A percentile compares a stretch with the other conserved stretches of the same genome.
phyloP scores from a whole-genome alignment of 1,140 invertebrate genomes.

The Atopsyche davidsoni region DNA sequence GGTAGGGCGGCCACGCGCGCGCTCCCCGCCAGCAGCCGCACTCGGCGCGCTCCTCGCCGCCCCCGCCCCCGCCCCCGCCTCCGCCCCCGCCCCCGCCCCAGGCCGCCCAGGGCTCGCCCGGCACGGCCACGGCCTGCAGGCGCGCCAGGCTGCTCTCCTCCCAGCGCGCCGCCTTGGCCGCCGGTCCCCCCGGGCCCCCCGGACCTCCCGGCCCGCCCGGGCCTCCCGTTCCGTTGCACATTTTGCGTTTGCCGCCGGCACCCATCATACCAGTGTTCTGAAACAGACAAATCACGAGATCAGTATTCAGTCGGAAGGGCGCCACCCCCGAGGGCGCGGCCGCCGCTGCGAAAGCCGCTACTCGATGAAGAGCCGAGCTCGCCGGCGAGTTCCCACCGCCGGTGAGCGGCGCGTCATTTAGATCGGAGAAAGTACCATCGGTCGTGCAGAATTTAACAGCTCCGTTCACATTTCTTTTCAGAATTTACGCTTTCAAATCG shows the following conservation, averaged over 20 bases:
- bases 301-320: neutral
- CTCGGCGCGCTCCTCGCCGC: slow-evolving; percentile 33
- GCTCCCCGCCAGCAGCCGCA: slow-evolving; percentile 45
- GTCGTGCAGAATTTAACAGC: slow-evolving; percentile 3
- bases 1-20: slow-evolving; percentile 51
- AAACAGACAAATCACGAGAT: slow-evolving; percentile 7
- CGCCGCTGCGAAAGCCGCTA: neutral
- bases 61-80: slow-evolving; percentile 10
- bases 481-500: slow-evolving; percentile 23
- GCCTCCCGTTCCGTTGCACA: slow-evolving; percentile 30
- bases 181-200: slow-evolving; percentile 37
- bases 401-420: slow-evolving; percentile 12
- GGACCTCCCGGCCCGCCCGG: slow-evolving; percentile 45
- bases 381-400: slow-evolving; percentile 10
- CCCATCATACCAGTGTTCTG: slow-evolving; percentile 28
- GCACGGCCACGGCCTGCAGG: slow-evolving; percentile 47
- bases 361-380: slow-evolving; percentile 4
- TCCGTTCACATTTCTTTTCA: slow-evolving; percentile 13
- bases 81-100: slow-evolving; percentile 14
- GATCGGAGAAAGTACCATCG: slow-evolving; percentile 12
- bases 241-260: slow-evolving; percentile 37
- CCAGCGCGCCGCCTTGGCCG: slow-evolving; percentile 47
- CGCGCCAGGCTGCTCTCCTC: slow-evolving; percentile 47
- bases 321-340: neutral
- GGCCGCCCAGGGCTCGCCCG: slow-evolving; percentile 33